phyloP scores from a whole-genome alignment of 2,888 invertebrate species.

The Orthonevra nobilis region DNA sequence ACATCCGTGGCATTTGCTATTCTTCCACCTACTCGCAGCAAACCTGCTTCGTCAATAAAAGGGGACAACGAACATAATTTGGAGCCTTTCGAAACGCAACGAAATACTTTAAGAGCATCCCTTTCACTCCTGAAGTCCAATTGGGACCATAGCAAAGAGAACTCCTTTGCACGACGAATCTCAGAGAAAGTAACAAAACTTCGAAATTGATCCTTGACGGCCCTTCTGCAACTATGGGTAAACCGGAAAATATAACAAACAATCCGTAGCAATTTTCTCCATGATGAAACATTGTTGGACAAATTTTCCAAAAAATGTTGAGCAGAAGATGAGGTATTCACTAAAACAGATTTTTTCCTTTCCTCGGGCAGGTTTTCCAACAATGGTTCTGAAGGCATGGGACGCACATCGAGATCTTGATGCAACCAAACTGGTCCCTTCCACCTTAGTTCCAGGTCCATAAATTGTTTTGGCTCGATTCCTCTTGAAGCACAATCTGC shows the following conservation, averaged over 20 bases:
- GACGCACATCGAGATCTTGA: not conserved
- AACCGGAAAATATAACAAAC: not conserved
- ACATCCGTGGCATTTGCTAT: not conserved
- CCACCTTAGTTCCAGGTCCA: slow-evolving; percentile 24
- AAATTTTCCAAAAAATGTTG: not conserved
- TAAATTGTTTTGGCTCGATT: slow-evolving; percentile 38
- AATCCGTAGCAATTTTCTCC: not conserved
- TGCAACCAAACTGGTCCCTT: slow-evolving; percentile 16
- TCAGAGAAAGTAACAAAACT: not conserved
- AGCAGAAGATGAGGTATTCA: not conserved
- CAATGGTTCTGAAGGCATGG: not conserved
- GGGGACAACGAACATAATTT: slow-evolving; percentile 4
- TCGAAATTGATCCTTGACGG: not conserved
- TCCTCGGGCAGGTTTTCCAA: not conserved
- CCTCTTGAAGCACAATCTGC: slow-evolving; percentile 71
- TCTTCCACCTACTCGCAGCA: slow-evolving; percentile 10
- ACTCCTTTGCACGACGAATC: slow-evolving; percentile 1
- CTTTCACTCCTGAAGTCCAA: not conserved
- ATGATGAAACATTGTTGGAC: not conserved
- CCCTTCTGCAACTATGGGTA: not conserved
- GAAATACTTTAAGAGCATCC: not conserved
- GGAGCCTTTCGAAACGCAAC: not conserved
- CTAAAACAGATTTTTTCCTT: not conserved
- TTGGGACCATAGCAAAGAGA: not conserved
- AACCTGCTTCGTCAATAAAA: slow-evolving; percentile 2